phyloP scores from a whole-genome alignment of 2,888 invertebrate species.

The Harmothoe impar region DNA sequence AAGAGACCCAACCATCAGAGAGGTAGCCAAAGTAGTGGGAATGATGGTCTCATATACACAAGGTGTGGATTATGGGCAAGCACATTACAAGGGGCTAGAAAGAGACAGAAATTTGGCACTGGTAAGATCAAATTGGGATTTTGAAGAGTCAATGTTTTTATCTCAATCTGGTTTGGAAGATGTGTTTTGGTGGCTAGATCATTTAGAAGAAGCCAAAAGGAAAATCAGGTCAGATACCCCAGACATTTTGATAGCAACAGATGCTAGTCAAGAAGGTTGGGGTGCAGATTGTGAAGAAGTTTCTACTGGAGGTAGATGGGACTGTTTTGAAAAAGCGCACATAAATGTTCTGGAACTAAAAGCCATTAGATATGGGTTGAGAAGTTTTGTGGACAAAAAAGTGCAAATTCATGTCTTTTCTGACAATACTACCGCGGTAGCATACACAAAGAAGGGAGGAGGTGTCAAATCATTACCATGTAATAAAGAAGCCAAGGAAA shows the following conservation, averaged over 20 bases:
- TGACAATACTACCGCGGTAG: neutral
- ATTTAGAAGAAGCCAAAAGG: neutral
- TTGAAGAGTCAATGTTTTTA: neutral
- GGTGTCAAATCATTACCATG: neutral
- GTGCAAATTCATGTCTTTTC: neutral
- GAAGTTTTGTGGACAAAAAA: neutral
- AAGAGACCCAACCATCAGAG: neutral
- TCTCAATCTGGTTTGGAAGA: neutral
- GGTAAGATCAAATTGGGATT: neutral
- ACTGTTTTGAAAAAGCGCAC: neutral
- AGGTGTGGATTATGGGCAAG: neutral
- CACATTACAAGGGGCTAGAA: neutral
- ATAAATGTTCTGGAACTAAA: conserved; percentile 31
- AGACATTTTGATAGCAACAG: neutral
- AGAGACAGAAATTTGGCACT: neutral
- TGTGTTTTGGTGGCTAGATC: neutral
- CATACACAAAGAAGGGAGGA: neutral
- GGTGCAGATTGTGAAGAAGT: neutral
- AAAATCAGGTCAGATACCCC: neutral
- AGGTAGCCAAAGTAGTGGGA: neutral
- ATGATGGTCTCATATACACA: neutral
- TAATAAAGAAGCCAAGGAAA: neutral
- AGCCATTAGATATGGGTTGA: neutral
- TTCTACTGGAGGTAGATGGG: neutral
- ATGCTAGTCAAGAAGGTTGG: conserved; percentile 24